Base-by-base conservation (phyloP, 2,797 vertebrate genomes). In the Pseudochirops cupreus region DNA sequence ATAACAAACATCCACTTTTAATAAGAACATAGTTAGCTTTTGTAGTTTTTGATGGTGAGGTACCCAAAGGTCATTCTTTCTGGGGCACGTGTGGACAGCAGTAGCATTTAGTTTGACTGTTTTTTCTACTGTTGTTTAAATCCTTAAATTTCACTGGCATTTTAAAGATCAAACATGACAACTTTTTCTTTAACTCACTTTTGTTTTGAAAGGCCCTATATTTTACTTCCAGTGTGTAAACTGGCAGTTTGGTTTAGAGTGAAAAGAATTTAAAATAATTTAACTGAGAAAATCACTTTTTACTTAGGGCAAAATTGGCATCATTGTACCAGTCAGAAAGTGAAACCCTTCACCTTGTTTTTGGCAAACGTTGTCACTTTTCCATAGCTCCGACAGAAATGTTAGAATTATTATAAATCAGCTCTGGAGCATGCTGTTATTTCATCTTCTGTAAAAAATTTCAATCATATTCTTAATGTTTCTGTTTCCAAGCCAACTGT, bases 371-470 rank as follows among this genome's bases (percentile, higher is more conserved):
- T 98, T 96, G 94, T 96, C 95, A 94, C 67, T 97, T 96, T 93
- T 98, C 96, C 97, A 96, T 92, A 97, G 96, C 92, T 93, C 93
- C 94, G 96, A 91, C 95, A 96, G 95, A 96, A 96, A 95, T 92
- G 91, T 93, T 97, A 97, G 95, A 97, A 97, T 96, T 98, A 97
- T 96, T 96, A 96, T 97, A 98, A 98, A 94, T 92, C 93, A 97
- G 90, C 92, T 97, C 95, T 98, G 94, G 56, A 13, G 0, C 97
- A 97, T 97, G 97, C 96, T 98, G 95, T 97, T 96, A 95, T 96
- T 98, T 97, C 97, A 62, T 98, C 97, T 98, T 96, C 98, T 98
- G 94, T 94, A 97, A 94, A 94, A 98, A 97, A 95, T 94, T 92
- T 98, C 94, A 96, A 93, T 98, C 97, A 94, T 93, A 95, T 87